Base-by-base conservation (phyloP, 2,888 invertebrate species). In the Hirtodrosophila duncani region DNA sequence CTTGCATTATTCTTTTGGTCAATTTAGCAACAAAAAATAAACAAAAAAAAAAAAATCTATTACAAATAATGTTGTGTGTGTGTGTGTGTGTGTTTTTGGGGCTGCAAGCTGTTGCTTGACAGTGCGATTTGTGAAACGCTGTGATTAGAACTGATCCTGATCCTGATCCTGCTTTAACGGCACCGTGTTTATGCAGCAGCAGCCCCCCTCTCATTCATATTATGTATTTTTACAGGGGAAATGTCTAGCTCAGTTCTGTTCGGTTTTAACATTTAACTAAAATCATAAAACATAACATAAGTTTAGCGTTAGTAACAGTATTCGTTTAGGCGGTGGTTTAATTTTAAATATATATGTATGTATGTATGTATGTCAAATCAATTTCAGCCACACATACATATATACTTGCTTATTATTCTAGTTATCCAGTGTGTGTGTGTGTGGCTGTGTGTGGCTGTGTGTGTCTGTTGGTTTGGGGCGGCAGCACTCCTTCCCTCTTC, bases 301-400 rank as follows among this genome's bases (percentile, higher is more conserved):
- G 7, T 16, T 29, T 26, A 21, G 8, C 27, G 11, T 41, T 13
- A 36, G 7, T 53, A 62, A 60, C 43, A 55, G 55, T 60, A 60
- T 48, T 41, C 38, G 14, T 13, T 48, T 62, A 61, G 44, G 36
- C 58, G 58, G 52, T 61, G 58, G 61, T 61, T 36, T 61, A 43
- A 37, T 50, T 38, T 33, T 16, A 31, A 16, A 41, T 58, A 44
- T 52, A 27, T 48, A 11, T 46, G 20, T 67, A 60, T 30, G 11
- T 57, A 33, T 49, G 8, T 44, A 11, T 51, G 21, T 41, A 18
- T 56, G 16, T 38, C 10, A n/a, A n/a, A n/a, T n/a, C n/a, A n/a
- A n/a, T n/a, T n/a, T n/a, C n/a, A n/a, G n/a, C n/a, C n/a, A n/a
- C n/a, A n/a, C n/a, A n/a, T n/a, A n/a, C n/a, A n/a, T n/a, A n/a